phyloP scores from a whole-genome alignment of 2,113 vertebrate genomes.

The Myocastor coypus region DNA sequence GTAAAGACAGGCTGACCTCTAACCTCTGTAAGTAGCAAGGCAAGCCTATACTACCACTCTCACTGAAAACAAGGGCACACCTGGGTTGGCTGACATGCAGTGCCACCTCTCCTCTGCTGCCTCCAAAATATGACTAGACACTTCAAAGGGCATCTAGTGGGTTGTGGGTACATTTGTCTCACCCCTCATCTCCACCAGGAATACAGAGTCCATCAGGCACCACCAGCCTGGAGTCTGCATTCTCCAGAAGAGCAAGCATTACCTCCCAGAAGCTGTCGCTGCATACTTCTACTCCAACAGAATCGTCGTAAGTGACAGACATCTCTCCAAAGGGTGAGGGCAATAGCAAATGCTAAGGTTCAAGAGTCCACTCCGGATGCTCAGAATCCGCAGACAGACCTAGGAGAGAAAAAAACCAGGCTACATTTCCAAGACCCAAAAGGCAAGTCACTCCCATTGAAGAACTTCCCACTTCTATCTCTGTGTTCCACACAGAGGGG shows the following conservation, averaged over 20 bases:
- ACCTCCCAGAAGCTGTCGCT: constrained; percentile 99
- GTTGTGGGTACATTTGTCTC: background rate
- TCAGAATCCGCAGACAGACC: constrained; percentile 74
- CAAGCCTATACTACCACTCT: too few relatives aligned
- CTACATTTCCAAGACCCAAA: background rate
- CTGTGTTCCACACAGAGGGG: background rate
- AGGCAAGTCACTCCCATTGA: background rate
- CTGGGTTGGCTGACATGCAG: background rate
- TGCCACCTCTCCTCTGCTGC: background rate
- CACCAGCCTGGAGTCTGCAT: background rate
- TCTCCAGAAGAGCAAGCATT: constrained; percentile 30
- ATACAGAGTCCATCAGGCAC: background rate
- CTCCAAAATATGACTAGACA: background rate
- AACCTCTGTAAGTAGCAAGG: background rate
- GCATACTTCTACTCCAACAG: constrained; percentile 94
- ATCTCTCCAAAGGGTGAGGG: constrained; percentile 85
- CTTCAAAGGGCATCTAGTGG: background rate
- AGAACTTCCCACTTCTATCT: background rate
- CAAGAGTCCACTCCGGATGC: constrained; percentile 64
- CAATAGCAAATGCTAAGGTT: background rate
- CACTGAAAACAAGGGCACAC: background rate
- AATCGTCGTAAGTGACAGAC: constrained; percentile 95
- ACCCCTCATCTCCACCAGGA: too few relatives aligned
- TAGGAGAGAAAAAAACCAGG: constrained; percentile 6
- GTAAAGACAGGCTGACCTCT: background rate